These are phyloP conservation scores for Caenorhabditis auriculariae DNA, from an alignment of 2,888 invertebrate genomes.

Conservation along the genomic window DNA sequence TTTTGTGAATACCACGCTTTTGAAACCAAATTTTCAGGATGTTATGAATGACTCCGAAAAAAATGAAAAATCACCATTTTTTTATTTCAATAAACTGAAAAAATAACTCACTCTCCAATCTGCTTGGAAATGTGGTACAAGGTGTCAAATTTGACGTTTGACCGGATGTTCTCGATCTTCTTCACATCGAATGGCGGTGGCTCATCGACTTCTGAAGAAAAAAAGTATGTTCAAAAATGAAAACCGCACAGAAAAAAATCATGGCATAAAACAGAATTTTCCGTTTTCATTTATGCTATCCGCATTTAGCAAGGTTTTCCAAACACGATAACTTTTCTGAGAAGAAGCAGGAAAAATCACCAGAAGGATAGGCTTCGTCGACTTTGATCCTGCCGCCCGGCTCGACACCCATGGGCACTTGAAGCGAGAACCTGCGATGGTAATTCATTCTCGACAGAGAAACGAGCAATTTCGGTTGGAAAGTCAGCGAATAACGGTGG, in stretches of 20 bases:
- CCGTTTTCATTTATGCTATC: not conserved
- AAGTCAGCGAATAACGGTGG: no score
- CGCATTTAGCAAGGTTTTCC: not conserved
- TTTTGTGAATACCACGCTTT: no score
- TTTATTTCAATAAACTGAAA: constrained; percentile 1
- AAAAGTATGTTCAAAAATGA: not conserved
- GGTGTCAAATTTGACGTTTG: constrained; percentile 55
- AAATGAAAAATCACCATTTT: not conserved
- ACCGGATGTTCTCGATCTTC: constrained; percentile 48
- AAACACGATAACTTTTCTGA: no score
- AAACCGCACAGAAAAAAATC: not conserved
- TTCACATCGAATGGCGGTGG: constrained; percentile 56
- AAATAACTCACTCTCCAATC: constrained; percentile 55
- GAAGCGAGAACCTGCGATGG: constrained; percentile 32
- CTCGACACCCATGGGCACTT: constrained; percentile 40
- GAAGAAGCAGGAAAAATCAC: no score
- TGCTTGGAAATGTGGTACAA: constrained; percentile 49
- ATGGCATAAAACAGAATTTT: not conserved
- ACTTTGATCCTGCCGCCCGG: constrained; percentile 33
- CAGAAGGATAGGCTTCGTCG: constrained; percentile 39
- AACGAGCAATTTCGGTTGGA: no score
- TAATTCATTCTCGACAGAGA: constrained; percentile 6
- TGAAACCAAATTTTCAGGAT: no score
- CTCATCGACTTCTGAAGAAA: constrained; percentile 48
- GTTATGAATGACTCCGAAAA: no score